Conservation (phyloP, 2,888 invertebrate species). For the Drosophila kanekoi region DNA sequence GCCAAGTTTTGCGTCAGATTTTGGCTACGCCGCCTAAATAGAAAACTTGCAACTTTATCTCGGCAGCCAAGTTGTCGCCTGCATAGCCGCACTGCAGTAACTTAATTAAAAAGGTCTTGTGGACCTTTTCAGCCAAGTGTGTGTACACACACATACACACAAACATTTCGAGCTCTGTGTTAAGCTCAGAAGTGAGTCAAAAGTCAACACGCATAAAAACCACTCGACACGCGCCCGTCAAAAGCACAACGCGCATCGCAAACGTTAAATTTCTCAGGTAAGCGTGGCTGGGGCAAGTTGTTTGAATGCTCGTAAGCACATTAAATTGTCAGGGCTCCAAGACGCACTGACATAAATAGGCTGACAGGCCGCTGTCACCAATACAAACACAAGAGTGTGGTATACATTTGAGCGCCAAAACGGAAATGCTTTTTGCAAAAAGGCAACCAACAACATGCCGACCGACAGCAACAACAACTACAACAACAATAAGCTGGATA, state of each 20-base stretch:
- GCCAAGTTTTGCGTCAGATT: slow-evolving; percentile 60
- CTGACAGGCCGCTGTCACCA: slow-evolving; percentile 27
- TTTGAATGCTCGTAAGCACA: slow-evolving; percentile 51
- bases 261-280: slow-evolving; percentile 36
- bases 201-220: slow-evolving; percentile 70
- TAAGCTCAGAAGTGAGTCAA: slow-evolving; percentile 37
- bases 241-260: slow-evolving; percentile 24
- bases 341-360: slow-evolving; percentile 52
- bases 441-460: slow-evolving; percentile 56
- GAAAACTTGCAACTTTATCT: slow-evolving; percentile 60
- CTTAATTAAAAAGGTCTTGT: slow-evolving; percentile 69
- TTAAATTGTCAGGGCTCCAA: slow-evolving; percentile 64
- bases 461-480: slow-evolving; percentile 47
- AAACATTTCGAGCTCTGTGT: slow-evolving; percentile 17
- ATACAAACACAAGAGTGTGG: slow-evolving; percentile 44
- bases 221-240: slow-evolving; percentile 60
- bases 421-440: slow-evolving; percentile 65
- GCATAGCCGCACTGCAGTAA: slow-evolving; percentile 55
- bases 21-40: slow-evolving; percentile 50
- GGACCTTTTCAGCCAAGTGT: slow-evolving; percentile 3
- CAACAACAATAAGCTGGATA: slow-evolving; percentile 33
- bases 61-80: slow-evolving; percentile 59
- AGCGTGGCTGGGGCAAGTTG: background rate
- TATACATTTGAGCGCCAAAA: slow-evolving; percentile 69
- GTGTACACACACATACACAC: slow-evolving; percentile 2